These are phyloP conservation scores for Penaeus indicus DNA, from an alignment of 1,140 invertebrate genomes.

Conservation along the genomic window DNA sequence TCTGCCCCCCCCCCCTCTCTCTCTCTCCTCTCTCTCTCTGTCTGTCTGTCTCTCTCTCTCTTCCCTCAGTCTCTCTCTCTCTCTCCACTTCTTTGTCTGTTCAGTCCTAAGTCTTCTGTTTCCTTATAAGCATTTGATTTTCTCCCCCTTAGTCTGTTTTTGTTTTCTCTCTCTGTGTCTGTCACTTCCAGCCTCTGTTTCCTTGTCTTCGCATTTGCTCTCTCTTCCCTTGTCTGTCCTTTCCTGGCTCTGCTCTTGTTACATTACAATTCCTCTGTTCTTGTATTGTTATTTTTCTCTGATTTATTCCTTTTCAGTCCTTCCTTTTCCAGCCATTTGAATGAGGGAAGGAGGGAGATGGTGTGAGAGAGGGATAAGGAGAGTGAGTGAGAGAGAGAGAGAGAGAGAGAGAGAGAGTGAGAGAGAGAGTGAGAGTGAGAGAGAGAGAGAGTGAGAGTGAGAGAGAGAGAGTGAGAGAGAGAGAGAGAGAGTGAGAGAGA, in stretches of 20 bases:
- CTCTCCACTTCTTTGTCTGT: neutral
- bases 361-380: too few relatives aligned
- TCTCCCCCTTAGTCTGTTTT: neutral
- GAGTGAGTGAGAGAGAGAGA: too few relatives aligned
- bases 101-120: neutral
- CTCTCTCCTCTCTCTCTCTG: slow-evolving; percentile 20
- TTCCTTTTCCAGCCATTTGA: too few relatives aligned
- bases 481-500: too few relatives aligned
- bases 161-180: neutral
- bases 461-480: too few relatives aligned
- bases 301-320: too few relatives aligned
- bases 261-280: too few relatives aligned
- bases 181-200: neutral
- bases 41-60: slow-evolving; percentile 3
- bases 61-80: neutral
- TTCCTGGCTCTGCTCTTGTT: neutral
- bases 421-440: too few relatives aligned
- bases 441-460: too few relatives aligned
- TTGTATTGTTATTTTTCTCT: too few relatives aligned
- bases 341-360: too few relatives aligned
- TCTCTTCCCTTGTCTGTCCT: neutral
- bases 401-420: too few relatives aligned
- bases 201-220: neutral
- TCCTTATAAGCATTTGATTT: neutral
- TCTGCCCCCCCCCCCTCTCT: neutral